These are phyloP conservation scores for Sipha maydis DNA, from an alignment of 2,888 invertebrate genomes.

Conservation along the genomic window DNA sequence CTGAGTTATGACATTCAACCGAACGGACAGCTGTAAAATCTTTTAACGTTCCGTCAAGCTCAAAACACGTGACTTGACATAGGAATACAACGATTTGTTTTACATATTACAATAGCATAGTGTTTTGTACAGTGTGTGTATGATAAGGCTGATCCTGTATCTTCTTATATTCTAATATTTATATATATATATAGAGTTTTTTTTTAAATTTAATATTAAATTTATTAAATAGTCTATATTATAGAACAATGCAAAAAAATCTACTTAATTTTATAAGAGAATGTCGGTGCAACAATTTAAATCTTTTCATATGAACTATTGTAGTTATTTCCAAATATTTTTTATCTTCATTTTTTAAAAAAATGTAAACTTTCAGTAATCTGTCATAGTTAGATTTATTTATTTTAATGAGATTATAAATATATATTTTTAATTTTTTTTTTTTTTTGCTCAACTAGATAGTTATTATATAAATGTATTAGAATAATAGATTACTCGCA, in stretches of 20 bases:
- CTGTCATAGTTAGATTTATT: too few relatives aligned
- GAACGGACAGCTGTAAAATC: neutral
- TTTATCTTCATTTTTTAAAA: too few relatives aligned
- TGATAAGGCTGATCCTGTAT: conserved; percentile 5
- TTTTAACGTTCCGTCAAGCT: neutral
- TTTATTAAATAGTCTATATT: too few relatives aligned
- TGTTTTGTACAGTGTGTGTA: neutral
- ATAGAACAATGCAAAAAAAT: neutral
- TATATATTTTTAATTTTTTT: too few relatives aligned
- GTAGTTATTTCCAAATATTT: neutral
- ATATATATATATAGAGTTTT: too few relatives aligned
- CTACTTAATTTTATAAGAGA: neutral
- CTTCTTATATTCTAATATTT: neutral
- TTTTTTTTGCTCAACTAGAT: too few relatives aligned
- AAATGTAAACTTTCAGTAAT: too few relatives aligned
- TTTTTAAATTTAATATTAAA: too few relatives aligned
- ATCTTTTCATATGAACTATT: neutral
- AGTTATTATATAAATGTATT: too few relatives aligned
- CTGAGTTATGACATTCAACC: conserved; percentile 60
- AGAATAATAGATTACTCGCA: too few relatives aligned
- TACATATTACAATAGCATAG: neutral
- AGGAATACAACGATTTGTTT: conserved; percentile 39
- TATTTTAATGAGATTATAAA: too few relatives aligned
- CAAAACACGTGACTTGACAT: neutral
- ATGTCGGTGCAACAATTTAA: neutral